Evolutionary conservation across 2,113 vertebrate genomes (phyloP).

Genomic region (Sisor rabdophorus): DNA sequence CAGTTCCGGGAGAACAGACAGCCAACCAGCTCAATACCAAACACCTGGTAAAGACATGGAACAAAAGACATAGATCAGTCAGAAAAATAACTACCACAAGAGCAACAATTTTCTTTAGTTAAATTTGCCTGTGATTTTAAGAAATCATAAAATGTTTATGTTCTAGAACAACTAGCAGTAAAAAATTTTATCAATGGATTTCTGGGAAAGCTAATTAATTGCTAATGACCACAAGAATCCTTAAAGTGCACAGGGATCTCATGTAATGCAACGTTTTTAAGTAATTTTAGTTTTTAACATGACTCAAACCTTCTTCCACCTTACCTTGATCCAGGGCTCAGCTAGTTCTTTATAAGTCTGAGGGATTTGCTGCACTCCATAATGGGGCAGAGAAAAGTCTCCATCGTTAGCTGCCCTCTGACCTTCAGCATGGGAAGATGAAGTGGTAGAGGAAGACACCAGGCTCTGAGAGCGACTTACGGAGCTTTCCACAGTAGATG

Average conservation of each 20-base stretch:
- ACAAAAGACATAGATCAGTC: not conserved
- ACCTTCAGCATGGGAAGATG: conserved; percentile 60
- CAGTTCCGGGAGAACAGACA: conserved; percentile 91
- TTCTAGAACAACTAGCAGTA: too few species aligned
- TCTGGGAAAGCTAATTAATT: too few species aligned
- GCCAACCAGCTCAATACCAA: conserved; percentile 85
- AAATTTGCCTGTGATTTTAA: not conserved
- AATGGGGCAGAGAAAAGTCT: conserved; percentile 78
- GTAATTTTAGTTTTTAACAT: not conserved
- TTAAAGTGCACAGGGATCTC: not conserved
- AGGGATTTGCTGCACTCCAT: conserved; percentile 82
- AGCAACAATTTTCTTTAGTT: not conserved
- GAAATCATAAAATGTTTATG: not conserved
- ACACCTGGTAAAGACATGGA: conserved; percentile 65
- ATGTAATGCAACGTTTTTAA: not conserved
- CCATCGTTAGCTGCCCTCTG: conserved; percentile 69
- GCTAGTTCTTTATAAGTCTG: conserved; percentile 77
- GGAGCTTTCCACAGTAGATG: conserved; percentile 71
- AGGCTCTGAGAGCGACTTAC: conserved; percentile 66
- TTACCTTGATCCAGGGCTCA: conserved; percentile 87
- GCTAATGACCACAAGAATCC: not conserved
- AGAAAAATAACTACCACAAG: not conserved
- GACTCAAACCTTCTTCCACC: not conserved
- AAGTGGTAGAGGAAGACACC: conserved; percentile 55
- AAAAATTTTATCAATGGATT: too few species aligned